Evolutionary conservation across 2,113 vertebrate genomes (phyloP).

Genomic region (Sialia sialis): DNA sequence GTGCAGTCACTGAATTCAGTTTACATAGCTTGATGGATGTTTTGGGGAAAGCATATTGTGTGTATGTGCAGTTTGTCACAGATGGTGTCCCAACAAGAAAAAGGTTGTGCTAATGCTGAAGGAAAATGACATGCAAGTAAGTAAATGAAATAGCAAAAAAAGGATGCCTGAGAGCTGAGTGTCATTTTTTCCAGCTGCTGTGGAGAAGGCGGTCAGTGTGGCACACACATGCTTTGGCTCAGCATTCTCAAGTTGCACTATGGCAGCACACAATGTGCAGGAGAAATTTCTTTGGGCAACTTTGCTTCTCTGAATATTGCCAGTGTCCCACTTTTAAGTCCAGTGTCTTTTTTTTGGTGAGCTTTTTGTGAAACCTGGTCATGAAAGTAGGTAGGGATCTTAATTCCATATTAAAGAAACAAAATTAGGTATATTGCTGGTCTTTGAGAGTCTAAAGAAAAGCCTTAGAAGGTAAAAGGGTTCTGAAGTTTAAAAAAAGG

Average conservation of each 20-base stretch:
- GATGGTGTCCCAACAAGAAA: background rate
- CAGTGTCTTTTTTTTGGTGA: rapidly evolving
- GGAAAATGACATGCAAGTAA: background rate
- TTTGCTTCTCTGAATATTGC: background rate
- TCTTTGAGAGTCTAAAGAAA: background rate
- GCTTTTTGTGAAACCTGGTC: background rate
- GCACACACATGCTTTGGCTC: background rate
- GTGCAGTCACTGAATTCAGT: background rate
- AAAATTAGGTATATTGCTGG: background rate
- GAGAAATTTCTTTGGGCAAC: background rate
- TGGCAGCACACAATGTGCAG: background rate
- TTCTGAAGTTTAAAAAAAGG: background rate
- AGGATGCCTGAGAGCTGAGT: background rate
- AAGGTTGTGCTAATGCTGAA: background rate
- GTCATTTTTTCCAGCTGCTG: background rate
- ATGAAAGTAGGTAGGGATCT: background rate
- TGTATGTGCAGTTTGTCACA: conserved; percentile 5
- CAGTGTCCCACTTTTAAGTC: background rate
- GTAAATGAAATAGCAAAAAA: background rate
- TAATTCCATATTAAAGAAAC: background rate
- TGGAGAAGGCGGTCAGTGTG: background rate
- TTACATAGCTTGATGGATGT: background rate
- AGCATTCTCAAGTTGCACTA: background rate
- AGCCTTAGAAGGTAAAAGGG: background rate
- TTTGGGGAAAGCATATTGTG: background rate